Conservation (phyloP, 2,113 vertebrate genomes). For the Syngnathus typhle region DNA sequence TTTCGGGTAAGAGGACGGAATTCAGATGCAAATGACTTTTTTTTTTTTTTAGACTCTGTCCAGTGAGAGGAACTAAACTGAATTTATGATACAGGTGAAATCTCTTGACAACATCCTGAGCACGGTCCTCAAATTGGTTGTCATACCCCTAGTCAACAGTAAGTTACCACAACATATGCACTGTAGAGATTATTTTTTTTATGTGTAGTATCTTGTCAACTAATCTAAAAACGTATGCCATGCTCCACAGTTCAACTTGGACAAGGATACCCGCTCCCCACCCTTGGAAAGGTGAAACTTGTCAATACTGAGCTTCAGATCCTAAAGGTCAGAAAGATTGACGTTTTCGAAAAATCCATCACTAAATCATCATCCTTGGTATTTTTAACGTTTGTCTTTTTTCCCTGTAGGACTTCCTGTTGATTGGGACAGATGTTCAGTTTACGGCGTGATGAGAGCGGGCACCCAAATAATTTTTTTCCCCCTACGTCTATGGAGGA, state of each 20-base stretch:
- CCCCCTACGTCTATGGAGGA: neutral
- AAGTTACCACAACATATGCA: conserved; percentile 15
- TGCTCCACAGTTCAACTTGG: conserved; percentile 44
- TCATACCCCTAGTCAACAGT: conserved; percentile 66
- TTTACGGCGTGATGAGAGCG: conserved; percentile 36
- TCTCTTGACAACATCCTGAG: conserved; percentile 49
- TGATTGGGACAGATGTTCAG: conserved; percentile 69
- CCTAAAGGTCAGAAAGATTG: conserved; percentile 56
- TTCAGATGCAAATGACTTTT: neutral
- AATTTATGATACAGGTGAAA: conserved; percentile 48
- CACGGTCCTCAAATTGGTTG: conserved; percentile 51
- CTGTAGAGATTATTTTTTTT: neutral
- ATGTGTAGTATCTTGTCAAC: neutral
- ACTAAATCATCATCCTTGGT: fast-evolving
- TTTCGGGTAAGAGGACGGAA: conserved; percentile 58
- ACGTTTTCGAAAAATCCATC: neutral
- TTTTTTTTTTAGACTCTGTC: neutral
- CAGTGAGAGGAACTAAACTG: neutral
- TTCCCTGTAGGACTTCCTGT: conserved; percentile 56
- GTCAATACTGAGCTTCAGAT: conserved; percentile 61
- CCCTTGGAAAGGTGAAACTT: conserved; percentile 66
- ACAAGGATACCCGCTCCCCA: conserved; percentile 68
- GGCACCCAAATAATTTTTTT: neutral
- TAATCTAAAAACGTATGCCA: neutral
- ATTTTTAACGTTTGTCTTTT: neutral